Conservation (phyloP, 2,888 invertebrate species). For the Agonopterix heracliana region DNA sequence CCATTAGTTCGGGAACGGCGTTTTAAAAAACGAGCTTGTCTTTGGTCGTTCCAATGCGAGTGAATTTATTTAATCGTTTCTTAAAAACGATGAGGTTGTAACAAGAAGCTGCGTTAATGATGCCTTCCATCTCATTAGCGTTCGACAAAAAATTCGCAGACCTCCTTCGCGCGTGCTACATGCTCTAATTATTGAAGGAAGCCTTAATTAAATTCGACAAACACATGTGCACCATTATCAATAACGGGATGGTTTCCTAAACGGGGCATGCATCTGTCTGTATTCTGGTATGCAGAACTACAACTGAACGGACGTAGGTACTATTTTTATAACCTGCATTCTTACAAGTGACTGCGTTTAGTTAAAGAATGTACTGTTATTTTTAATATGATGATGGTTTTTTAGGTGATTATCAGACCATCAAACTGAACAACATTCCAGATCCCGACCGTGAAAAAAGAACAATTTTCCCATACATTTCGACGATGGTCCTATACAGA, state of each 20-base stretch:
- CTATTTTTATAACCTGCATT: no score
- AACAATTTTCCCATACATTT: no score
- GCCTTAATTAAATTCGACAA: constrained; percentile 18
- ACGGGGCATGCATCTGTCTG: background rate
- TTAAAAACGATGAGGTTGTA: constrained; percentile 22
- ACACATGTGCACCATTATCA: constrained; percentile 16
- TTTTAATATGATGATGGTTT: no score
- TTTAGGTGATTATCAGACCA: no score
- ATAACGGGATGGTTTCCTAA: constrained; percentile 18
- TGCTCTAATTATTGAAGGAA: constrained; percentile 12
- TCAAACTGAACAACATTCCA: no score
- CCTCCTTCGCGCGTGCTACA: constrained; percentile 1
- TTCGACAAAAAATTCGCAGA: constrained; percentile 22
- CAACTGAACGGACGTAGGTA: no score
- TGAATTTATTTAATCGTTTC: constrained; percentile 22
- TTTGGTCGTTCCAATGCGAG: constrained; percentile 4
- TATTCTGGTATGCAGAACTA: no score
- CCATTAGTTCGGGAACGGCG: constrained; percentile 5
- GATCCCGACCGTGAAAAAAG: no score
- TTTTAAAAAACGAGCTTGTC: constrained; percentile 5
- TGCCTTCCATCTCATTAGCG: constrained; percentile 24
- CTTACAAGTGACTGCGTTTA: no score
- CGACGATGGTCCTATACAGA: no score
- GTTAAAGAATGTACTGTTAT: no score
- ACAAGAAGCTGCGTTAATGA: constrained; percentile 21